A percentile compares a stretch with the other conserved stretches of the same genome.
phyloP scores from a whole-genome alignment of 2,888 invertebrate species.

The Ophraella communa region DNA sequence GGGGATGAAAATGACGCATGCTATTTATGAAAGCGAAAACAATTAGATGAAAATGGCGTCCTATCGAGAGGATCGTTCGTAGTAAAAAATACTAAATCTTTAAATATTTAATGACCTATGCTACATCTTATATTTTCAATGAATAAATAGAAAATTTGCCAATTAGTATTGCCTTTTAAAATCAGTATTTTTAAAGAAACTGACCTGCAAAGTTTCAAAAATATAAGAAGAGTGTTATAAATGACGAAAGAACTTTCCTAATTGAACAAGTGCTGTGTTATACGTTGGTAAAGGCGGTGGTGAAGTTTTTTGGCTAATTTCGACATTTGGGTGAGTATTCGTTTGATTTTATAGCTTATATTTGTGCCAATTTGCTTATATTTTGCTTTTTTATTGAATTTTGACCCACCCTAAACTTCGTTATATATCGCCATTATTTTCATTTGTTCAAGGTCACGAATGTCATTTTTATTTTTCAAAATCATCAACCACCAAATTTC shows the following conservation, averaged over 20 bases:
- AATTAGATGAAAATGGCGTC: slow-evolving; percentile 55
- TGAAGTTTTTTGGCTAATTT: slow-evolving; percentile 39
- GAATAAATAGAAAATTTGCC: slow-evolving; percentile 41
- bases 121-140: slow-evolving; percentile 54
- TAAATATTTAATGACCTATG: slow-evolving; percentile 56
- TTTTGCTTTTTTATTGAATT: slow-evolving; percentile 38
- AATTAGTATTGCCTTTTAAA: slow-evolving; percentile 29
- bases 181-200: slow-evolving; percentile 41
- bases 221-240: slow-evolving; percentile 36
- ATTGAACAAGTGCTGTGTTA: slow-evolving; percentile 39
- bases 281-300: slow-evolving; percentile 38
- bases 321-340: slow-evolving; percentile 49
- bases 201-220: slow-evolving; percentile 36
- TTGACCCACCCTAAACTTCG: slow-evolving; percentile 52
- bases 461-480: slow-evolving; percentile 41
- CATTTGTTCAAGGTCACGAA: slow-evolving; percentile 54
- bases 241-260: slow-evolving; percentile 39
- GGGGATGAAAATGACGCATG: slow-evolving; percentile 38
- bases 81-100: slow-evolving; percentile 51
- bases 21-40: slow-evolving; percentile 37
- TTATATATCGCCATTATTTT: slow-evolving; percentile 46
- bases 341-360: slow-evolving; percentile 34
- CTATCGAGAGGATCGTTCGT: slow-evolving; percentile 55
- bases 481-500: slow-evolving; percentile 5
- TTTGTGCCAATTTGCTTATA: slow-evolving; percentile 34